Base-by-base conservation (phyloP, 2,888 invertebrate genomes). In the Bombylius discolor region DNA sequence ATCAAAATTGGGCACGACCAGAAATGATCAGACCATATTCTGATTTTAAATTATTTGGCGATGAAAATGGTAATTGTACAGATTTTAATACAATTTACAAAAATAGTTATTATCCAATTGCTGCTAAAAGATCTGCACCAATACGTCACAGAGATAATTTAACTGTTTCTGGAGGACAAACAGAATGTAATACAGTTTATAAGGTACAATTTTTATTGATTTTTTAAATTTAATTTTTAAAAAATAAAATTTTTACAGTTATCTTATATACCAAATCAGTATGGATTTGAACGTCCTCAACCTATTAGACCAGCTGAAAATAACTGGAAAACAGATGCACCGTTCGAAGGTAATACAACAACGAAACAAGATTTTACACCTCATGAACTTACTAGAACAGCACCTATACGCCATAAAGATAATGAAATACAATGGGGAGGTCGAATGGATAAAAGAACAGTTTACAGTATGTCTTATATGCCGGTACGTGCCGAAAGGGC, bases 341-440 rank as follows among this genome's bases (percentile, higher is more conserved):
- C 85, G 14, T 81, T 85, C 76, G 83, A 84, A 72, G 82, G 82
- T 61, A 70, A 82, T 56, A 85, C 87, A 5, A 87, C 86, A 1
- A 81, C 84, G 60, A 83, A 84, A 47, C 84, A 84, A 67, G 86
- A 87, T 73, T 87, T 75, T 65, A 82, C 83, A 47, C 80, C 82
- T 3, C 84, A 84, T 64, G 80, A 81, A 0, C 75, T 75, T 56
- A 77, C 65, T 42, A 67, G 64, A 58, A 63, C 68, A 4, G 57
- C 59, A 11, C 66, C 68, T 1, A 66, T 69, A 47, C 33, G 57
- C 39, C 70, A 68, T 0, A 55, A 59, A 0, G 62, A 62, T 14
- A 67, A 67, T 32, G 67, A 73, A 32, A 63, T 62, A 46, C 65
- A 63, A 39, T 63, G 64, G 5, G 62, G 63, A 5, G 70, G 68